Conservation (phyloP, 2,888 invertebrate genomes). For the Aphidius colemani region DNA sequence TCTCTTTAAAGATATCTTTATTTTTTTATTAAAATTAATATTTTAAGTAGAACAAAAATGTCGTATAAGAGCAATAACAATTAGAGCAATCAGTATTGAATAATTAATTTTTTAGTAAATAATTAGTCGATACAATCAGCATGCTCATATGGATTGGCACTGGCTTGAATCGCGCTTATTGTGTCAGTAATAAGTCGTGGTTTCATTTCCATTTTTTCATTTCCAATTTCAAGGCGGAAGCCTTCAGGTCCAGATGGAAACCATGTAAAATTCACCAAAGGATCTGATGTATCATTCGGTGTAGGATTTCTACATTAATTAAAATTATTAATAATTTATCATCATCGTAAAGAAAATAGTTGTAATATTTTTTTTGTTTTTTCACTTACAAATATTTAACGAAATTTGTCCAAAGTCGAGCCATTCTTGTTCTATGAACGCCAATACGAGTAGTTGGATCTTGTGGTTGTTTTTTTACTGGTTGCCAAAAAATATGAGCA, state of each 20-base stretch:
- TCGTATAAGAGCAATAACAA: too few relatives aligned
- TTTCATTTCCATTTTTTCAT: conserved; percentile 5
- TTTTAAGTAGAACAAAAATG: too few relatives aligned
- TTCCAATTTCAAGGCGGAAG: conserved; percentile 32
- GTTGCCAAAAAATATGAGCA: background rate
- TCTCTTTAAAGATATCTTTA: too few relatives aligned
- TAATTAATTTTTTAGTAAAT: too few relatives aligned
- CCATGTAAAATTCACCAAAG: conserved; percentile 32
- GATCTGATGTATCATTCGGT: conserved; percentile 23
- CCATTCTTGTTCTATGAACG: background rate
- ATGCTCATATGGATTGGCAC: too few relatives aligned
- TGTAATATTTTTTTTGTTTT: background rate
- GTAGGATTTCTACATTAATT: conserved; percentile 39
- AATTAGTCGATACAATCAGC: too few relatives aligned
- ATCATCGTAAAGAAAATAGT: background rate
- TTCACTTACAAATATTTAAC: conserved; percentile 6
- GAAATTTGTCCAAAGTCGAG: background rate
- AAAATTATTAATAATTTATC: background rate
- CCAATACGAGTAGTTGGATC: background rate
- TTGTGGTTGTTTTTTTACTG: background rate
- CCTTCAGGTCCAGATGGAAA: conserved; percentile 30
- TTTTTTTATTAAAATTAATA: too few relatives aligned
- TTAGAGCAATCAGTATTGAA: too few relatives aligned
- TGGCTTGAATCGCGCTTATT: too few relatives aligned
- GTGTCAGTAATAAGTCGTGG: background rate